phyloP scores from a whole-genome alignment of 2,113 vertebrate species.

The Fregata magnificens region DNA sequence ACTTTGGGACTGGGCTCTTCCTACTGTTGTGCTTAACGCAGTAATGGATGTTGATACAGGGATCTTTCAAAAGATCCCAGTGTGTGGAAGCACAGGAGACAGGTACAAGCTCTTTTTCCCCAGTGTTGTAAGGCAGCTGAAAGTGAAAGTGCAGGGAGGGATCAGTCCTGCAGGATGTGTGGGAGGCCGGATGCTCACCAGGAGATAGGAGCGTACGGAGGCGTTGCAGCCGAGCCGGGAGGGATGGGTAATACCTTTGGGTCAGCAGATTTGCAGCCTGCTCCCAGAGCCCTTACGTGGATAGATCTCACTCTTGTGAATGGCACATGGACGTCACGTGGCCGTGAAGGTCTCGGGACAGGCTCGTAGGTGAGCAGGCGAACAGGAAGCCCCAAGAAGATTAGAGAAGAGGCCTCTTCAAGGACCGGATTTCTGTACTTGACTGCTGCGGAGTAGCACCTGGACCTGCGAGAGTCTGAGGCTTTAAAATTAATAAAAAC shows the following conservation, averaged over 20 bases:
- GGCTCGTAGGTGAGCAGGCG: not conserved
- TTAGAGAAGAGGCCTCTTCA: not conserved
- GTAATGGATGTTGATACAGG: not conserved
- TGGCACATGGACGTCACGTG: not conserved
- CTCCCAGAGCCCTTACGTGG: not conserved
- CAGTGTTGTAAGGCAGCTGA: not conserved
- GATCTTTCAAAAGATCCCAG: not conserved
- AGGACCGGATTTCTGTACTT: not conserved
- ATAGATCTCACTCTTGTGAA: not conserved
- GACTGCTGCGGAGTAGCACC: not conserved
- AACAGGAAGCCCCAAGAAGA: not conserved
- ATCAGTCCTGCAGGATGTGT: not conserved
- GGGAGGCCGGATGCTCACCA: not conserved
- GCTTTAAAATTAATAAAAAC: slow-evolving; percentile 31
- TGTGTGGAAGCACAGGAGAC: not conserved
- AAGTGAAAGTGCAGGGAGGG: not conserved
- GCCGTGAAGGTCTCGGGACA: not conserved
- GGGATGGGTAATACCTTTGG: not conserved
- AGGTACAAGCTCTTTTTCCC: not conserved
- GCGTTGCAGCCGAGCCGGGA: not conserved
- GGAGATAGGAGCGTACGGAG: not conserved
- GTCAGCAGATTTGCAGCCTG: not conserved
- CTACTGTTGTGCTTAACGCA: not conserved
- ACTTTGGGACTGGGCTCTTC: not conserved
- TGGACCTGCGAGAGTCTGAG: not conserved